phyloP scores from a whole-genome alignment of 2,888 invertebrate genomes.

The Vannuccia rotundouncinata region DNA sequence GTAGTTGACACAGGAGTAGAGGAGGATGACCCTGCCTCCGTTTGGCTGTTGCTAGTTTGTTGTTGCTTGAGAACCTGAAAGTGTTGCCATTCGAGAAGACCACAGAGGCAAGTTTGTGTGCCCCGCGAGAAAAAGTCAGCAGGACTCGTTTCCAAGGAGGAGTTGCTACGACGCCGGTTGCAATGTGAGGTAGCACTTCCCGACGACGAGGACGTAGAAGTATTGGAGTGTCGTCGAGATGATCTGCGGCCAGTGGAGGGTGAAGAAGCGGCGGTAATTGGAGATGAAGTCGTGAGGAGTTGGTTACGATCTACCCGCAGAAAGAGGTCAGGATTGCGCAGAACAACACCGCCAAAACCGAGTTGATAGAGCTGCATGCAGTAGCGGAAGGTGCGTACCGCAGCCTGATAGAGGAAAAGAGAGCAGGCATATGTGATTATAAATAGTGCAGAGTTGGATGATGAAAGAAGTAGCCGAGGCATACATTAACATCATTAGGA shows the following conservation, averaged over 20 bases:
- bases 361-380: background rate
- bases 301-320: background rate
- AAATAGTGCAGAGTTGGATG: too few relatives aligned
- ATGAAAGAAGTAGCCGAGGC: background rate
- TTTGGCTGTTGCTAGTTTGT: too few relatives aligned
- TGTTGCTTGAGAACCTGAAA: background rate
- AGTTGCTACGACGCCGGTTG: background rate
- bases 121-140: background rate
- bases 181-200: background rate
- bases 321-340: background rate
- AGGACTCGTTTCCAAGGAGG: background rate
- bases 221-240: background rate
- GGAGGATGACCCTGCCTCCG: too few relatives aligned
- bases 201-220: background rate
- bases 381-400: background rate
- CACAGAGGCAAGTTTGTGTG: conserved; percentile 36
- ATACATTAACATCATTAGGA: background rate
- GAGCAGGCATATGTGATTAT: too few relatives aligned
- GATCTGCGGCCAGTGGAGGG: background rate
- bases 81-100: conserved; percentile 28
- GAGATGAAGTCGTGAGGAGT: background rate
- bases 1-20: too few relatives aligned
- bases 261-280: background rate
- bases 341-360: background rate
- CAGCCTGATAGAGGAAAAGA: background rate